Conservation (phyloP, 2,888 invertebrate species). For the Cerastis leucographa region DNA sequence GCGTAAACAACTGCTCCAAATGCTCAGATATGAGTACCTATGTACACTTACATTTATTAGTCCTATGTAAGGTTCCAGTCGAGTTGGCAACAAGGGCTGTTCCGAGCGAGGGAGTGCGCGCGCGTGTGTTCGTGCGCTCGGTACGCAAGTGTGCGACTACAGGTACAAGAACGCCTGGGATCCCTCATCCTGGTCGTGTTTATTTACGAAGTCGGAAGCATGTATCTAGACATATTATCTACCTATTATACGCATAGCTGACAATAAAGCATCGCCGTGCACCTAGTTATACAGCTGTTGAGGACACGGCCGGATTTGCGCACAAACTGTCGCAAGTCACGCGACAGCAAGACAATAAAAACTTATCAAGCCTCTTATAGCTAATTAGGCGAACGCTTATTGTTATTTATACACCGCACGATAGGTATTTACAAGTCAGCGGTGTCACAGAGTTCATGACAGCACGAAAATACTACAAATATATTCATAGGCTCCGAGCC, state of each 20-base stretch:
- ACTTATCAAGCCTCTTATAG: conserved; percentile 83
- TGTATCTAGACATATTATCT: conserved; percentile 40
- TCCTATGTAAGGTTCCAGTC: conserved; percentile 77
- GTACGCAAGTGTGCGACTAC: conserved; percentile 55
- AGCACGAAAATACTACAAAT: conserved; percentile 68
- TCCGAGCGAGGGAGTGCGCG: conserved; percentile 67
- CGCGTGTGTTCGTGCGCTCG: conserved; percentile 62
- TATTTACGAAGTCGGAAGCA: conserved; percentile 54
- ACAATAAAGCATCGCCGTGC: conserved; percentile 34
- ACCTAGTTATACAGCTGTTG: conserved; percentile 51
- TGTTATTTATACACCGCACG: conserved; percentile 80
- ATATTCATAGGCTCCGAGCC: conserved; percentile 56
- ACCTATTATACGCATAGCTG: conserved; percentile 15
- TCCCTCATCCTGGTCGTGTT: conserved; percentile 48
- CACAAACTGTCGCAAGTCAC: conserved; percentile 80
- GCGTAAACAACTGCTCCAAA: conserved; percentile 72
- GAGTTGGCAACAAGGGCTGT: conserved; percentile 75
- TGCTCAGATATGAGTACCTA: conserved; percentile 71
- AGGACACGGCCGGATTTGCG: conserved; percentile 75
- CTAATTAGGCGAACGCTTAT: conserved; percentile 84
- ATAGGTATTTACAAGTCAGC: conserved; percentile 71
- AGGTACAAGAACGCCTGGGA: conserved; percentile 51
- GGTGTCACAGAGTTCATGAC: conserved; percentile 73
- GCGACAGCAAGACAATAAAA: conserved; percentile 84
- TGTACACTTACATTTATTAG: conserved; percentile 69